Evolutionary conservation across 2,888 invertebrate genomes (phyloP).

Genomic region (Pammene aurita): DNA sequence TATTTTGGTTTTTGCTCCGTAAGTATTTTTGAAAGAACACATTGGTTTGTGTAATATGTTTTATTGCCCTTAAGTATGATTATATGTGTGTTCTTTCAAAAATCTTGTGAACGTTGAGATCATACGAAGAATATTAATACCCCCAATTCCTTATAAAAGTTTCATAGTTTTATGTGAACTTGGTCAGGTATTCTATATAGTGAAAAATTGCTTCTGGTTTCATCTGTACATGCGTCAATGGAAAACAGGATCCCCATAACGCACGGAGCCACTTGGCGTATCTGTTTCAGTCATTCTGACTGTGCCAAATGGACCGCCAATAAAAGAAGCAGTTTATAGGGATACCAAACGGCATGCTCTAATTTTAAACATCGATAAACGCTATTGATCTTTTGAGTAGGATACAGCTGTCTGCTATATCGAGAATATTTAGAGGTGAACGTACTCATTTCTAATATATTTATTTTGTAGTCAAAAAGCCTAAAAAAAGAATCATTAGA

Average conservation of each 20-base stretch:
- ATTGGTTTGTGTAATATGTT: too few species aligned
- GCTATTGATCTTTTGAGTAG: conserved; percentile 18
- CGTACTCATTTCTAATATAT: not conserved
- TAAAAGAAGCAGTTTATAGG: conserved; percentile 33
- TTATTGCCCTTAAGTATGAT: too few species aligned
- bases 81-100: too few species aligned
- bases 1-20: too few species aligned
- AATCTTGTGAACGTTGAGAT: too few species aligned
- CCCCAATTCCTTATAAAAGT: too few species aligned
- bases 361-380: conserved; percentile 38
- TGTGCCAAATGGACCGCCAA: conserved; percentile 39
- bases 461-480: not conserved
- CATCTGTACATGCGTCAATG: not conserved
- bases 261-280: conserved; percentile 28
- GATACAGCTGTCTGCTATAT: not conserved
- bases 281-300: conserved; percentile 31
- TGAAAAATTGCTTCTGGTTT: conserved; percentile 10
- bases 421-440: not conserved
- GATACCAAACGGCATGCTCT: conserved; percentile 36
- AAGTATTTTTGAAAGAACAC: too few species aligned
- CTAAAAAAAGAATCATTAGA: too few species aligned
- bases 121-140: too few species aligned
- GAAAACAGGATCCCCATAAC: conserved; percentile 28
- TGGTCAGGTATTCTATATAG: too few species aligned
- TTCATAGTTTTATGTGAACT: too few species aligned